phyloP scores from a whole-genome alignment of 2,113 vertebrate genomes.

The Piprites chloris region DNA sequence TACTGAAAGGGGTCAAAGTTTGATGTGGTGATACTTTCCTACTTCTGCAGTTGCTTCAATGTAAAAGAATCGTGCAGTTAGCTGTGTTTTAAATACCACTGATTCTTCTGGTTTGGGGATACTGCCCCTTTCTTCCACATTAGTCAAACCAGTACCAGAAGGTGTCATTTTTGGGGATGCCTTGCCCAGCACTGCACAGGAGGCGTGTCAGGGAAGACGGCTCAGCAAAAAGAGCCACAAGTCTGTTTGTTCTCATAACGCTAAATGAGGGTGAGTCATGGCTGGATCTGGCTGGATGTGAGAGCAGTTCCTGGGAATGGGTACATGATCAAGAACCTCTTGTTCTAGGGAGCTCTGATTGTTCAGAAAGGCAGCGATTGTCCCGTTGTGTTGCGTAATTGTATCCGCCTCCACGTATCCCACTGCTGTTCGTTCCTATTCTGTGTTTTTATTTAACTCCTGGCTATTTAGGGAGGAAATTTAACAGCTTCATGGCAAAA shows the following conservation, averaged over 20 bases:
- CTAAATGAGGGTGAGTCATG: not conserved
- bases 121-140: rapidly evolving
- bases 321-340: not conserved
- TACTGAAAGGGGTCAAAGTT: not conserved
- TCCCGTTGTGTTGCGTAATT: not conserved
- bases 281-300: not conserved
- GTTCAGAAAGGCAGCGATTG: not conserved
- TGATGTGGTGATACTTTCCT: not conserved
- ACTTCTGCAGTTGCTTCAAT: not conserved
- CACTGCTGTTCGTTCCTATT: not conserved
- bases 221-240: not conserved
- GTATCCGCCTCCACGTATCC: not conserved
- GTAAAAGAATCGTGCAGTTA: not conserved
- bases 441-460: not conserved
- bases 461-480: not conserved
- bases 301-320: not conserved
- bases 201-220: not conserved
- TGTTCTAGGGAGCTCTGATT: not conserved
- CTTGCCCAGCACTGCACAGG: not conserved
- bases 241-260: not conserved
- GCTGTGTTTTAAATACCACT: not conserved
- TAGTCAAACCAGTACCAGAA: not conserved
- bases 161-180: not conserved
- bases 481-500: not conserved
- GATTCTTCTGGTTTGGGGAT: not conserved